phyloP scores from a whole-genome alignment of 1,140 invertebrate species.

The Drosophila guanche region DNA sequence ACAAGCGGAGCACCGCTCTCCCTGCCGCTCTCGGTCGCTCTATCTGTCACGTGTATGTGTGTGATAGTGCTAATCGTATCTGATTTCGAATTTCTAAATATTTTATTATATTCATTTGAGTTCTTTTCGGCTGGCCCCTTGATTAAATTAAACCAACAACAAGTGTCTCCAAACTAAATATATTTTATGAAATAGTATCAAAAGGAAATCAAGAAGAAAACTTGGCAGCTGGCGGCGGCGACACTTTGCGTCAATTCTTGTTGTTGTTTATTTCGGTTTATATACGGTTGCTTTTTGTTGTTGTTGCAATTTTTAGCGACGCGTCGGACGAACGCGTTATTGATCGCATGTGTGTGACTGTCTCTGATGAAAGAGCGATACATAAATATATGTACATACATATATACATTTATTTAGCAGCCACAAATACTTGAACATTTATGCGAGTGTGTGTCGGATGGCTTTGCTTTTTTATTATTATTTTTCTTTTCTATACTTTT shows the following conservation, averaged over 20 bases:
- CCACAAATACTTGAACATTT: conserved; percentile 11
- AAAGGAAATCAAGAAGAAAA: conserved; percentile 56
- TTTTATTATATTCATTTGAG: conserved; percentile 28
- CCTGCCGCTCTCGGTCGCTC: conserved; percentile 5
- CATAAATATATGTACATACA: conserved; percentile 39
- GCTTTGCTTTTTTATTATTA: conserved; percentile 58
- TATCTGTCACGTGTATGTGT: not conserved
- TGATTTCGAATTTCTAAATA: conserved; percentile 47
- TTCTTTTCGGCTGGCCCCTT: conserved; percentile 14
- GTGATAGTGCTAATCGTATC: conserved; percentile 57
- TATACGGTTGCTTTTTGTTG: conserved; percentile 10
- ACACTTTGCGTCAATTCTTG: conserved; percentile 62
- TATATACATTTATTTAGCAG: conserved; percentile 19
- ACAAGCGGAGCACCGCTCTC: conserved; percentile 15
- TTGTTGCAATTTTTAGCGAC: conserved; percentile 57
- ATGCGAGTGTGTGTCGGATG: conserved; percentile 36
- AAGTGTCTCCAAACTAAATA: conserved; percentile 34
- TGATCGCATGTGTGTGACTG: conserved; percentile 43
- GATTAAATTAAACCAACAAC: conserved; percentile 34
- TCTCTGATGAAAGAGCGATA: conserved; percentile 69
- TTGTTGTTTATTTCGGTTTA: conserved; percentile 14
- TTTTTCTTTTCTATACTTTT: conserved; percentile 41
- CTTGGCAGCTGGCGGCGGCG: conserved; percentile 60
- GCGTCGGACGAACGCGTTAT: conserved; percentile 56
- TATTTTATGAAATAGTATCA: conserved; percentile 29